Evolutionary conservation across 2,888 invertebrate species (phyloP).

Genomic region (Philaethria dido): DNA sequence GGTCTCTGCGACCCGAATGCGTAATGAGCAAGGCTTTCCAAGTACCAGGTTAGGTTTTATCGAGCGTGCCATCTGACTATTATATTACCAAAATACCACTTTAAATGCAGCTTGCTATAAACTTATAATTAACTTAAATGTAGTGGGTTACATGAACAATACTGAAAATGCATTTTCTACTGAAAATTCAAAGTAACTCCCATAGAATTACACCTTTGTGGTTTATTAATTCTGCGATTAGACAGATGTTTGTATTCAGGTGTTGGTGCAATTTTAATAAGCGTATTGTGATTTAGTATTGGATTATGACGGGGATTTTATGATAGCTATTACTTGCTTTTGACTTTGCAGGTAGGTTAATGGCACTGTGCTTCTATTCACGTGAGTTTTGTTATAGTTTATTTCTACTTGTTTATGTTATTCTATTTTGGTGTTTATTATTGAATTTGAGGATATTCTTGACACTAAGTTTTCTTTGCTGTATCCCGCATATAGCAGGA

Average conservation of each 20-base stretch:
- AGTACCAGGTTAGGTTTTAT: slow-evolving; percentile 77
- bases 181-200: slow-evolving; percentile 70
- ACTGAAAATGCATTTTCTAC: slow-evolving; percentile 79
- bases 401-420: no score
- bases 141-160: slow-evolving; percentile 72
- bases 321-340: not conserved
- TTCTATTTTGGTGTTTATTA: no score
- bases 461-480: no score
- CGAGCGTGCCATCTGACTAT: slow-evolving; percentile 82
- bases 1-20: slow-evolving; percentile 76
- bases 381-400: slow-evolving; percentile 17
- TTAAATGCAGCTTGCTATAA: slow-evolving; percentile 76
- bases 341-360: slow-evolving; percentile 19
- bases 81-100: slow-evolving; percentile 83
- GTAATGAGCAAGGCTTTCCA: slow-evolving; percentile 78
- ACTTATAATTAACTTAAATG: slow-evolving; percentile 82
- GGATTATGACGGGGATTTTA: slow-evolving; percentile 9
- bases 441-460: no score
- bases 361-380: not conserved
- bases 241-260: slow-evolving; percentile 51
- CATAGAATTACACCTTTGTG: slow-evolving; percentile 67
- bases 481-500: no score
- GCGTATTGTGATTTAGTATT: slow-evolving; percentile 19
- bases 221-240: slow-evolving; percentile 61
- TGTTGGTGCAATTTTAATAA: slow-evolving; percentile 37